A percentile compares a stretch with the other conserved stretches of the same genome.
Evolutionary conservation across 2,113 vertebrate species (phyloP).

Genomic region (Camarhynchus parvulus): DNA sequence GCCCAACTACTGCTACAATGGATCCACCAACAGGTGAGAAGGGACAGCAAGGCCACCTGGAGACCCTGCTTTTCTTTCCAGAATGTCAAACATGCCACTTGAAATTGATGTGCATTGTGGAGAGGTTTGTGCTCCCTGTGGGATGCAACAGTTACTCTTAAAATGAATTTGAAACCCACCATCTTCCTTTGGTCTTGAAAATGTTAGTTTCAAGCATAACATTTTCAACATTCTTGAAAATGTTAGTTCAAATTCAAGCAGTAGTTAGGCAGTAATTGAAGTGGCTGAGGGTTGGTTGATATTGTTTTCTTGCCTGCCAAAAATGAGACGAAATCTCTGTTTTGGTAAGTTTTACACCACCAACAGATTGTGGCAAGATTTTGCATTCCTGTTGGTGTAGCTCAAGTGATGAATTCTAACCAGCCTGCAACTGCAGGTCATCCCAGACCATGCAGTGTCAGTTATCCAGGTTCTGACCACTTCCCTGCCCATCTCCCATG

Average conservation of each 20-base stretch:
- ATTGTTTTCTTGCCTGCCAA: neutral
- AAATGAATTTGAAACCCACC: neutral
- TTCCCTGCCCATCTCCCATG: neutral
- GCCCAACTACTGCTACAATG: constrained; percentile 99
- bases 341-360: neutral
- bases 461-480: neutral
- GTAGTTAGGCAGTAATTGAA: neutral
- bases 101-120: rapidly evolving
- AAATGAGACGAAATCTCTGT: neutral
- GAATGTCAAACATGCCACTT: neutral
- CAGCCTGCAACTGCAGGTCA: neutral
- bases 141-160: neutral
- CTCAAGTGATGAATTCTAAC: neutral
- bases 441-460: neutral
- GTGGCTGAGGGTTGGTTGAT: neutral
- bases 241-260: neutral
- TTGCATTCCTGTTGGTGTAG: neutral
- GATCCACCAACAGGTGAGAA: constrained; percentile 94
- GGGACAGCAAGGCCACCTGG: neutral
- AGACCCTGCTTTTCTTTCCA: neutral
- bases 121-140: neutral
- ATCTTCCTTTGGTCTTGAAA: neutral
- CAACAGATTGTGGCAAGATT: neutral
- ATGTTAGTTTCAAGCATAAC: neutral
- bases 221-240: neutral